These are phyloP conservation scores for Montipora foliosa DNA, from an alignment of 64 coral and sea anemone genomes.

Conservation along the genomic window DNA sequence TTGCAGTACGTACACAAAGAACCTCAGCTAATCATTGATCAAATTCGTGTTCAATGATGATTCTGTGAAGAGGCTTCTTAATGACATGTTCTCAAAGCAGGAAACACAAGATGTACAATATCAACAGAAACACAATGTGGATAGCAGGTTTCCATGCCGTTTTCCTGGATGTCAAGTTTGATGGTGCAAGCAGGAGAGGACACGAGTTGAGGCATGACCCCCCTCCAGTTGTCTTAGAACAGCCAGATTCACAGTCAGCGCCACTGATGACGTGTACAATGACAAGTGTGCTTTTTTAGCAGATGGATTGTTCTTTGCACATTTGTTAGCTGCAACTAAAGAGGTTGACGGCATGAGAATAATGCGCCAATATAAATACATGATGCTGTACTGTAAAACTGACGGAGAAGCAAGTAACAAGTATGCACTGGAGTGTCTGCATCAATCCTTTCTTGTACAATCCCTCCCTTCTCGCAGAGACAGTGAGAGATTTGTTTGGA, in stretches of 20 bases:
- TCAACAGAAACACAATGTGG: slow-evolving; percentile 46
- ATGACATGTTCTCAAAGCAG: not conserved
- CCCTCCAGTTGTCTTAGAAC: not conserved
- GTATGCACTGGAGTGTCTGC: slow-evolving; percentile 44
- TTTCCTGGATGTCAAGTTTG: slow-evolving; percentile 72
- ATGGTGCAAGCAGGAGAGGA: slow-evolving; percentile 63
- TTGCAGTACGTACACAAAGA: slow-evolving; percentile 50
- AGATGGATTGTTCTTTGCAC: slow-evolving; percentile 36
- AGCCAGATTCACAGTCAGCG: too few species aligned
- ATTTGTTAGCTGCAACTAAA: slow-evolving; percentile 29
- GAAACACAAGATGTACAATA: slow-evolving; percentile 30
- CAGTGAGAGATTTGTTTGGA: slow-evolving; percentile 42
- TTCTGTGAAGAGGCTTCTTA: slow-evolving; percentile 13
- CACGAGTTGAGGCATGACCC: slow-evolving; percentile 55
- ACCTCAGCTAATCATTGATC: slow-evolving; percentile 50
- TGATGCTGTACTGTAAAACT: slow-evolving; percentile 55
- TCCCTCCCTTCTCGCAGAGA: slow-evolving; percentile 44
- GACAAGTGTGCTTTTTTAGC: slow-evolving; percentile 28
- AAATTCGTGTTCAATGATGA: slow-evolving; percentile 29
- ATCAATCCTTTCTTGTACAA: slow-evolving; percentile 3
- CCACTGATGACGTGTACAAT: not conserved
- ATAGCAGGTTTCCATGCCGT: slow-evolving; percentile 75
- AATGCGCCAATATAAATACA: slow-evolving; percentile 70
- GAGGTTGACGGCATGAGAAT: slow-evolving; percentile 65
- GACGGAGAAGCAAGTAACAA: slow-evolving; percentile 36